Evolutionary conservation across 1,140 invertebrate species (phyloP).

Genomic region (Rhizoglyphus robini): DNA sequence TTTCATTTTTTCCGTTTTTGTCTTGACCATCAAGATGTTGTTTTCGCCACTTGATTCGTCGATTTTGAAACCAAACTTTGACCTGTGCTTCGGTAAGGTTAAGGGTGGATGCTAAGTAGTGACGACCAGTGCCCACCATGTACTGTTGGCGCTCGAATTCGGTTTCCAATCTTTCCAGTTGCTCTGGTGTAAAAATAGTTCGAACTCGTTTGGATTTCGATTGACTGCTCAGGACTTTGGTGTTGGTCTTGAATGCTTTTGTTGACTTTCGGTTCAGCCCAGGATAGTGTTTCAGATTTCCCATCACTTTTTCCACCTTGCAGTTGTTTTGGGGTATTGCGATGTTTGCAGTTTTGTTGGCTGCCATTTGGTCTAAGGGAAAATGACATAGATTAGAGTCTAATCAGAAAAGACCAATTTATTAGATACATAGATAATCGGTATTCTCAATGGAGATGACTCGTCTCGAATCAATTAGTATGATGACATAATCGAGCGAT

Average conservation of each 20-base stretch:
- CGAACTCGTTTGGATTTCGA: conserved; percentile 57
- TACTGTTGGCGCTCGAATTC: conserved; percentile 89
- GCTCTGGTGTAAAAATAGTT: conserved; percentile 87
- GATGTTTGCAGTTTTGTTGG: no score
- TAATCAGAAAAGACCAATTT: no score
- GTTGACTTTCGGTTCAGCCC: background rate
- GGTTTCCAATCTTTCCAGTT: conserved; percentile 71
- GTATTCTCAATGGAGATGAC: background rate
- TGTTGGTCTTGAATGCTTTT: background rate
- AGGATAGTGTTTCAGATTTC: background rate
- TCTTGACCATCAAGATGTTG: conserved; percentile 11
- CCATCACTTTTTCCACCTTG: background rate
- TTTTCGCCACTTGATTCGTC: conserved; percentile 89
- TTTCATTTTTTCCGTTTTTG: background rate
- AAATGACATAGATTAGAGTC: background rate
- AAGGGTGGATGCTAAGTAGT: conserved; percentile 71
- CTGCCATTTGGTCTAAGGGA: no score
- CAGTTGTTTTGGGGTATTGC: background rate
- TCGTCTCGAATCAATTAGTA: background rate
- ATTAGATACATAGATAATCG: no score
- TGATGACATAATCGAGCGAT: background rate
- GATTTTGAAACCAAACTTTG: conserved; percentile 90
- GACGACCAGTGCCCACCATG: conserved; percentile 81
- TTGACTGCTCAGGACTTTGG: background rate
- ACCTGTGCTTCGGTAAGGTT: conserved; percentile 84